These are phyloP conservation scores for Tachystola acroxantha DNA, from an alignment of 2,888 invertebrate genomes.

Conservation along the genomic window DNA sequence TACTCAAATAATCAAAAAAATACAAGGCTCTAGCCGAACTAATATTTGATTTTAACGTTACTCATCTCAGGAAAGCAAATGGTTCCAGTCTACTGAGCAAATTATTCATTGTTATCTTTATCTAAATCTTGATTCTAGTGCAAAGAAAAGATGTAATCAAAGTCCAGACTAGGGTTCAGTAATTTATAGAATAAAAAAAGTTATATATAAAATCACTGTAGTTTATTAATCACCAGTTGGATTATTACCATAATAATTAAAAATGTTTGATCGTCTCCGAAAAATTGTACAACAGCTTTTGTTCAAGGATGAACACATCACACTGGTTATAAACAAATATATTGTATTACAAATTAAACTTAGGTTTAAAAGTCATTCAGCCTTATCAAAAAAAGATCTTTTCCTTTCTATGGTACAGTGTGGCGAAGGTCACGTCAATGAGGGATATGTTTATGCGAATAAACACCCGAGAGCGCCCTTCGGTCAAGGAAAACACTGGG, in stretches of 20 bases:
- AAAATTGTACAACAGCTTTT: constrained; percentile 68
- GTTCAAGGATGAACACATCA: constrained; percentile 47
- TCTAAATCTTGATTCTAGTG: too few relatives aligned
- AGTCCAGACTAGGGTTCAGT: too few relatives aligned
- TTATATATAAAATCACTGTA: constrained; percentile 57
- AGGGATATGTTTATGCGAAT: constrained; percentile 53
- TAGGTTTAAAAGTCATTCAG: constrained; percentile 72
- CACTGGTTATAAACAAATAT: constrained; percentile 60
- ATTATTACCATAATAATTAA: constrained; percentile 53
- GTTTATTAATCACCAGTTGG: constrained; percentile 70
- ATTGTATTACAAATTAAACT: constrained; percentile 69
- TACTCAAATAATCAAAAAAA: too few relatives aligned
- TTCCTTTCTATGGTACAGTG: constrained; percentile 58
- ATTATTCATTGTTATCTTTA: too few relatives aligned
- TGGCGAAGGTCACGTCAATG: constrained; percentile 62
- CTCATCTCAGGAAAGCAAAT: too few relatives aligned
- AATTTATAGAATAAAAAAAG: constrained; percentile 38
- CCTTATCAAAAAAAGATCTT: constrained; percentile 76
- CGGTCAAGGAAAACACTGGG: constrained; percentile 66
- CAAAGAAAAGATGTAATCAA: too few relatives aligned
- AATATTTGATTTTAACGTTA: too few relatives aligned
- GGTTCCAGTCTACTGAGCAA: too few relatives aligned
- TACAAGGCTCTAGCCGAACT: too few relatives aligned
- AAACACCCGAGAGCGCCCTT: constrained; percentile 69
- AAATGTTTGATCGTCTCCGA: constrained; percentile 69